phyloP scores from a whole-genome alignment of 2,888 invertebrate genomes.

The Drosophila anomalata region DNA sequence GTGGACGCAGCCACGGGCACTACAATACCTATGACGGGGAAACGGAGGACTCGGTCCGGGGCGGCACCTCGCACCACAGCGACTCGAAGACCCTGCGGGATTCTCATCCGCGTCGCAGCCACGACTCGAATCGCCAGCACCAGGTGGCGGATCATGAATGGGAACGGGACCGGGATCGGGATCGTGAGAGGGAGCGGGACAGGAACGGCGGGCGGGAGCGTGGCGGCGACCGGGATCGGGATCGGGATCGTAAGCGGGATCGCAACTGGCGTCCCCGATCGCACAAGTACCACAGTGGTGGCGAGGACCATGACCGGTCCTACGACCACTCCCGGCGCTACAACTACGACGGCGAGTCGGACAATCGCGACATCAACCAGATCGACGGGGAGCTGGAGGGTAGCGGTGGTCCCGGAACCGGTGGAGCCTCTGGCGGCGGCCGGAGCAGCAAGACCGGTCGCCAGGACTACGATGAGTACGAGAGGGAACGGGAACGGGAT shows the following conservation, averaged over 20 bases:
- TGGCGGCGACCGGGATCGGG: slow-evolving; percentile 34
- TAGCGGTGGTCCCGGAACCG: slow-evolving; percentile 14
- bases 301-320: slow-evolving; percentile 54
- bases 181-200: slow-evolving; percentile 43
- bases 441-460: slow-evolving; percentile 60
- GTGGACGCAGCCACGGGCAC: slow-evolving; percentile 75
- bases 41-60: slow-evolving; percentile 85
- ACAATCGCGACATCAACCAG: slow-evolving; percentile 39
- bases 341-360: slow-evolving; percentile 66
- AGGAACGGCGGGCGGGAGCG: slow-evolving; percentile 37
- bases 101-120: slow-evolving; percentile 45
- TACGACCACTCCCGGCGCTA: slow-evolving; percentile 60
- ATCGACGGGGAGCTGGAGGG: slow-evolving; percentile 31
- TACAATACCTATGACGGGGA: slow-evolving; percentile 87
- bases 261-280: slow-evolving; percentile 63
- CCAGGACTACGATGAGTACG: slow-evolving; percentile 57
- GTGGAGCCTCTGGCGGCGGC: slow-evolving; percentile 41
- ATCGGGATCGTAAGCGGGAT: slow-evolving; percentile 20
- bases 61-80: slow-evolving; percentile 59
- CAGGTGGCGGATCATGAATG: slow-evolving; percentile 46
- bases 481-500: slow-evolving; percentile 35
- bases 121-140: slow-evolving; percentile 39
- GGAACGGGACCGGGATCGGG: slow-evolving; percentile 35
- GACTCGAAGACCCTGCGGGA: slow-evolving; percentile 55
- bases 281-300: slow-evolving; percentile 53